Evolutionary conservation across 35 echinoderm and acorn worm genomes (phyloP), one percentile per base, ranked within the genome.

Genomic region (Stichopus chloronotus): DNA sequence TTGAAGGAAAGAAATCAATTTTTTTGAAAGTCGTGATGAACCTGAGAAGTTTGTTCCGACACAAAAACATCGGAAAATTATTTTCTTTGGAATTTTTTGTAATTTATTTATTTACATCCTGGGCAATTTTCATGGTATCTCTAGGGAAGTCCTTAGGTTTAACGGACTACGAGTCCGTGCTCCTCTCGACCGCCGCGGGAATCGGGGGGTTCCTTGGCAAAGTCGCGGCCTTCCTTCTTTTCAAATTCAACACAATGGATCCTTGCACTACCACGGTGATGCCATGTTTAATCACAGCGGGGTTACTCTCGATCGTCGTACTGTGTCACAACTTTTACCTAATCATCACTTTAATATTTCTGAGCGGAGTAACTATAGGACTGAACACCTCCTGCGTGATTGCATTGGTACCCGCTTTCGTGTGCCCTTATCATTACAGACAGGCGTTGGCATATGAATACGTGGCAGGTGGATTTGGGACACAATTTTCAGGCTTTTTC

Each of bases 81-180:
- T 25, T 88, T 1, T 19, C 13, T 4, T 11, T 68, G 5, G 86
- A 88, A 11, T 22, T 58, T 60, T 8, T 88, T 1, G 24, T 56
- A 3, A 8, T 63, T 56, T 61, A 88, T 14, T 13, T 59, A 1
- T 63, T 88, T 13, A 30, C 86, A 22, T 57, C 58, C 1, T 88
- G 86, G 86, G 86, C 86, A 17, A 88, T 88, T 8, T 88, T 88
- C 58, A 43, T 88, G 58, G 86, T 88, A 10, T 88, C 86, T 10
- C 11, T 88, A 6, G 86, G 86, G 13, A 88, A 8, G 63, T 57
- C 56, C 4, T 5, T 9, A 6, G 86, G 86, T 4, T 24, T 88
- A 19, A 88, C 24, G 8, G 55, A 55, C 11, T 57, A 88, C 12
- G 9, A 88, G 23, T 57, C 86, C 17, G 86, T 88, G 57, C 7